Percentiles rank a stretch among this genome's conserved stretches.
Evolutionary conservation across 2,797 vertebrate genomes (phyloP).

Genomic region (Monodelphis domestica): DNA sequence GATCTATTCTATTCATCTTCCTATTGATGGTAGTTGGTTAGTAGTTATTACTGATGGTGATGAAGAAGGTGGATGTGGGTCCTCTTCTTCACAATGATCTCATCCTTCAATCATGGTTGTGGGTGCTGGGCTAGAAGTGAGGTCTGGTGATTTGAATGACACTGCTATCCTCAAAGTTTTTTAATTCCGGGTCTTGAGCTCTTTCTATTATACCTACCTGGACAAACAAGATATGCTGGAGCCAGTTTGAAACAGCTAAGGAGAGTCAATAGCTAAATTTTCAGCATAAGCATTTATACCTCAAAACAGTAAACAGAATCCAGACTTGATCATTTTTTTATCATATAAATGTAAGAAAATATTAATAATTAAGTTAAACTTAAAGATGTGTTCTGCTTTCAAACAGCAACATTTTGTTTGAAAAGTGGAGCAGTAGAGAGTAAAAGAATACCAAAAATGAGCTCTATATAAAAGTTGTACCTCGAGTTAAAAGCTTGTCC

Average conservation of each 20-base stretch:
- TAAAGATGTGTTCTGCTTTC: neutral
- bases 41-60: no score
- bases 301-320: no score
- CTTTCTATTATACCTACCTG: neutral
- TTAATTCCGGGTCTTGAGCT: no score
- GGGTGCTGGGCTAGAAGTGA: no score
- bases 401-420: neutral
- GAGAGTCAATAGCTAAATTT: neutral
- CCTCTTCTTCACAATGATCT: no score
- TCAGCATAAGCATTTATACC: no score
- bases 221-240: neutral
- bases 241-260: neutral
- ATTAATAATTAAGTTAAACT: neutral
- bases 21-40: neutral
- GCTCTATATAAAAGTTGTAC: neutral
- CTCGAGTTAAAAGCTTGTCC: neutral
- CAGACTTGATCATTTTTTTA: no score
- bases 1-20: neutral
- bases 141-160: no score
- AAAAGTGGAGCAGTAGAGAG: neutral
- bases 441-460: neutral
- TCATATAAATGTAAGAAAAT: no score
- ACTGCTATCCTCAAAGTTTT: no score
- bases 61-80: no score
- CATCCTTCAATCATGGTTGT: no score